Base-by-base conservation (phyloP, 2,113 vertebrate species). In the Nycticebus coucang region DNA sequence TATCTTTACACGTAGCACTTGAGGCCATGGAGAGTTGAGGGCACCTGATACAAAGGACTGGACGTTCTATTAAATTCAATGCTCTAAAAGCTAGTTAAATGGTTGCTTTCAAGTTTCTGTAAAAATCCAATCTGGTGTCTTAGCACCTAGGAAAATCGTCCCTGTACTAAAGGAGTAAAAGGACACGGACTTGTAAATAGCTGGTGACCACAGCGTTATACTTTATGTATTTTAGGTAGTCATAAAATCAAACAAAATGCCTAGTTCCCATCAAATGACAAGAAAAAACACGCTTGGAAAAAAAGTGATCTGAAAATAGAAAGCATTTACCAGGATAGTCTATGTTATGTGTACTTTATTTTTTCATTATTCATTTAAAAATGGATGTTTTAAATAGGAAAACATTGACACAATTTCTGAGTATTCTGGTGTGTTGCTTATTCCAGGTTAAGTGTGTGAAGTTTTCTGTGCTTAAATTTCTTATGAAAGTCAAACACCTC, bases 1-100 rank as follows among this genome's bases (percentile, higher is more conserved):
- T 94, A 97, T 93, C 87, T 98, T 97, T 92, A 97, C 97, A 97
- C 96, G 88, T 93, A 97, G 62, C 94, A 96, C 94, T 96, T 97
- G 95, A 95, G 93, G 95, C 95, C 97, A 97, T 90, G 82, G 30
- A 94, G 62, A 98, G 81, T 93, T 96, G 96, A 98, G 92, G 62
- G 41, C 41, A 53, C 95, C 55, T 92, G 95, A 96, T 96, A 97
- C 22, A 69, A 97, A 97, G 97, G 96, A 93, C 91, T 95, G 91
- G 93, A 96, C 95, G 98, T 53, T 94, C 78, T 97, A 97, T 94
- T 97, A 97, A 97, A 97, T 77, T 92, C 24, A 74, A 21, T 84
- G 62, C 72, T 96, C 96, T 98, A 96, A 98, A 97, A 96, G 55
- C 71, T 87, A 95, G 93, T 97, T 97, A 97, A 98, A 95, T 74